Evolutionary conservation across 2,888 invertebrate genomes (phyloP).

Genomic region (Eupithecia subfuscata): DNA sequence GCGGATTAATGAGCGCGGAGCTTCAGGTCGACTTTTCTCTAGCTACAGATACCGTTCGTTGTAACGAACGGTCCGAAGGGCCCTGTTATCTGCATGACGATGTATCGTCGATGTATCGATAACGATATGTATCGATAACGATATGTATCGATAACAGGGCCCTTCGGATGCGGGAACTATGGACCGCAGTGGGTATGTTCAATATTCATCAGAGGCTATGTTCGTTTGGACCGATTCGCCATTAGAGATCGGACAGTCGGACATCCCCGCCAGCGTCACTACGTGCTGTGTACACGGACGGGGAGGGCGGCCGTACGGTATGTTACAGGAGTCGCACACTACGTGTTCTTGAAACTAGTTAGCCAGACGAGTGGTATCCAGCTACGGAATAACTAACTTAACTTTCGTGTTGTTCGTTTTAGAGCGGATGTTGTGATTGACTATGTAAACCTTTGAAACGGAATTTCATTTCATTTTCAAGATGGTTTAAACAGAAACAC

Average conservation of each 20-base stretch:
- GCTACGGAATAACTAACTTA: conserved; percentile 36
- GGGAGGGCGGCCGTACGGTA: neutral
- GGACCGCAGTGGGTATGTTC: neutral
- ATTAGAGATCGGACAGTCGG: neutral
- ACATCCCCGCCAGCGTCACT: neutral
- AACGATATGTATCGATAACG: too few relatives aligned
- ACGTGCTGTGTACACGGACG: neutral
- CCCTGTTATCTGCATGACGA: too few relatives aligned
- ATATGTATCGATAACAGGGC: too few relatives aligned
- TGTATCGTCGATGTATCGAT: too few relatives aligned
- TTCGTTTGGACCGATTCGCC: neutral
- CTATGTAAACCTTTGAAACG: neutral
- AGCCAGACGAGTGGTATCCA: conserved; percentile 35
- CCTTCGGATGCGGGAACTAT: neutral
- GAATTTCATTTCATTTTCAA: neutral
- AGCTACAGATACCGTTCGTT: neutral
- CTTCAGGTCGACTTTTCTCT: neutral
- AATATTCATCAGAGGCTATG: neutral
- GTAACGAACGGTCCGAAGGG: too few relatives aligned
- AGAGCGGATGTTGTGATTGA: conserved; percentile 1
- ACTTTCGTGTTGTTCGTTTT: conserved; percentile 19
- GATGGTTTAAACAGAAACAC: neutral
- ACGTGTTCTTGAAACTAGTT: conserved; percentile 41
- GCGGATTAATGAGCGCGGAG: too few relatives aligned
- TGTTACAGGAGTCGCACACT: conserved; percentile 39